A percentile compares a stretch with the other conserved stretches of the same genome.
Conservation (phyloP, 2,888 invertebrate genomes). For the Abrostola tripartita region DNA sequence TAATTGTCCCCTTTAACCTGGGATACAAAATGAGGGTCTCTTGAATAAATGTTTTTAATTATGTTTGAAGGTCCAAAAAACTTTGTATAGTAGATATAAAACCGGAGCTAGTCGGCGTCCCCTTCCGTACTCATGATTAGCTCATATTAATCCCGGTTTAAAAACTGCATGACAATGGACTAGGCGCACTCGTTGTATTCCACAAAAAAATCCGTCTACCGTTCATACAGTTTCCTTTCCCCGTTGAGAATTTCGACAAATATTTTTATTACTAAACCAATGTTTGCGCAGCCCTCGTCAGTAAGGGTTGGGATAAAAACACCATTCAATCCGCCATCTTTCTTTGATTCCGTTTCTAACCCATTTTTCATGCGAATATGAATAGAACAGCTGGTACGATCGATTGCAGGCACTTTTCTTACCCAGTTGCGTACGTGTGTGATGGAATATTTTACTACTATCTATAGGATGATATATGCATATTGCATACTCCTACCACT, state of each 20-base stretch:
- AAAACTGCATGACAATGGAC: slow-evolving; percentile 82
- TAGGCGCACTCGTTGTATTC: slow-evolving; percentile 72
- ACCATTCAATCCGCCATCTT: slow-evolving; percentile 76
- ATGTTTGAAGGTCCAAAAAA: slow-evolving; percentile 54
- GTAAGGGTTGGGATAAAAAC: slow-evolving; percentile 79
- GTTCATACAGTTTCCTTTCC: slow-evolving; percentile 66
- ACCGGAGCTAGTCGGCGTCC: slow-evolving; percentile 52
- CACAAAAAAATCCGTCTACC: slow-evolving; percentile 74
- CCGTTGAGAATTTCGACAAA: slow-evolving; percentile 81
- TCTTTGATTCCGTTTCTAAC: slow-evolving; percentile 75
- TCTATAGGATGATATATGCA: background rate
- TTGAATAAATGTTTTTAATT: slow-evolving; percentile 58
- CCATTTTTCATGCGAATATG: slow-evolving; percentile 74
- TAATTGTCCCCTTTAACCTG: slow-evolving; percentile 43
- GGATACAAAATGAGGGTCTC: slow-evolving; percentile 38
- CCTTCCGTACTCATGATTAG: slow-evolving; percentile 78
- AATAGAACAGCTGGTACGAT: slow-evolving; percentile 75
- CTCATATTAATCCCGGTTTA: slow-evolving; percentile 83
- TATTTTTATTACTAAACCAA: slow-evolving; percentile 87
- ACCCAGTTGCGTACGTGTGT: slow-evolving; percentile 59
- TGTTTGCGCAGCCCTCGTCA: slow-evolving; percentile 84
- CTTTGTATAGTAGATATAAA: slow-evolving; percentile 52
- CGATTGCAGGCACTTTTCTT: slow-evolving; percentile 68
- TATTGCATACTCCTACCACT: background rate
- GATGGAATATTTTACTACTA: slow-evolving; percentile 21